Evolutionary conservation across 1,140 invertebrate genomes (phyloP).

Genomic region (Vollenhovia emeryi): DNA sequence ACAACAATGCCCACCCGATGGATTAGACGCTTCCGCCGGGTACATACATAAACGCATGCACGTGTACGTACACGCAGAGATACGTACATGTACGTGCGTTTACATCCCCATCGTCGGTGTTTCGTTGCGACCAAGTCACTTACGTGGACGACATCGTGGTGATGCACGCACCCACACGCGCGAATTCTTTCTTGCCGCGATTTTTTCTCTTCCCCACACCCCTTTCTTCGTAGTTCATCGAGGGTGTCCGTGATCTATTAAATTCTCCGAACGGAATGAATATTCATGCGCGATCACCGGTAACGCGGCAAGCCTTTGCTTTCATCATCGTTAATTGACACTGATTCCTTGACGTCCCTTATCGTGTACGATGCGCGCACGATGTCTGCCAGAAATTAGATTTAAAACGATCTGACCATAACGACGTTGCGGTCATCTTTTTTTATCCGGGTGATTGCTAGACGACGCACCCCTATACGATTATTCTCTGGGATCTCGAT

Average conservation of each 20-base stretch:
- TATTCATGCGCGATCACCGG: slow-evolving; percentile 70
- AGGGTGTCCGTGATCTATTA: slow-evolving; percentile 63
- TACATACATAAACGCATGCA: slow-evolving; percentile 57
- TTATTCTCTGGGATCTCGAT: slow-evolving; percentile 45
- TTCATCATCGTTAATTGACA: slow-evolving; percentile 74
- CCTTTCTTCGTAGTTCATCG: slow-evolving; percentile 48
- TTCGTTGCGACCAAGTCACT: slow-evolving; percentile 22
- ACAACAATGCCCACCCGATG: slow-evolving; percentile 82
- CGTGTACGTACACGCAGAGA: slow-evolving; percentile 21
- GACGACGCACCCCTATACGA: slow-evolving; percentile 42
- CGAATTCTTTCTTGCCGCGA: slow-evolving; percentile 40
- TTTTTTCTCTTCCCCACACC: slow-evolving; percentile 64
- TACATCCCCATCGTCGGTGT: slow-evolving; percentile 56
- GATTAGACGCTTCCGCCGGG: slow-evolving; percentile 81
- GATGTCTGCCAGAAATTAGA: slow-evolving; percentile 66
- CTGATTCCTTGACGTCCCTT: slow-evolving; percentile 73
- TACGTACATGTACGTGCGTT: background rate
- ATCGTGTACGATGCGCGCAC: slow-evolving; percentile 49
- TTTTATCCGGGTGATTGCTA: slow-evolving; percentile 62
- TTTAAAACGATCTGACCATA: slow-evolving; percentile 72
- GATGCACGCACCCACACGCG: background rate
- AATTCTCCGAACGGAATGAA: slow-evolving; percentile 69
- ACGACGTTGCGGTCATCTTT: slow-evolving; percentile 68
- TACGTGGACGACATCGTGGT: background rate
- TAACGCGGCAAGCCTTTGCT: slow-evolving; percentile 71